Percentiles rank a stretch among this genome's conserved stretches.
phyloP scores from a whole-genome alignment of 2,113 vertebrate species.

The Lucifuga dentata region DNA sequence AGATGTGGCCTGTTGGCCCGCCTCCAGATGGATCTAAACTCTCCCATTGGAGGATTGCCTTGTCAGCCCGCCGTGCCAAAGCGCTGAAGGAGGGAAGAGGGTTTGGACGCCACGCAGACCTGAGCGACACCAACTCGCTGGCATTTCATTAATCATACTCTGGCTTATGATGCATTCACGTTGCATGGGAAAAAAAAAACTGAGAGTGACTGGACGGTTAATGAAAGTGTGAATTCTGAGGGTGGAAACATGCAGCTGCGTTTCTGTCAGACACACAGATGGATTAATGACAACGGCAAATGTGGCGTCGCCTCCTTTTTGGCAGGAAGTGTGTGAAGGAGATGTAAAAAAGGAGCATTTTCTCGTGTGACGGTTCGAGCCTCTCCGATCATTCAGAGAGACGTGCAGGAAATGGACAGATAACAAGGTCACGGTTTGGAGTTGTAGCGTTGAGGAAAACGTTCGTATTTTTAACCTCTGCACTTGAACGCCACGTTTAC shows the following conservation, averaged over 20 bases:
- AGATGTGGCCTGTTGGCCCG: conserved; percentile 54
- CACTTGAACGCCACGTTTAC: no score
- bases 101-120: conserved; percentile 29
- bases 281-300: no score
- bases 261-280: no score
- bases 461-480: no score
- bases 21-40: conserved; percentile 53
- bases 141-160: conserved; percentile 57
- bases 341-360: no score
- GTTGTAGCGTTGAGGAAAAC: no score
- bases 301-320: no score
- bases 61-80: conserved; percentile 14
- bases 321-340: no score
- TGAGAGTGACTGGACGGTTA: conserved; percentile 3
- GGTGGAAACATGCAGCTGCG: no score
- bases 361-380: no score
- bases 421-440: no score
- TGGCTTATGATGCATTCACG: conserved; percentile 9
- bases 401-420: no score
- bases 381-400: neutral
- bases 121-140: conserved; percentile 38
- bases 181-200: neutral
- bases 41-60: conserved; percentile 50
- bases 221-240: neutral
- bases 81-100: conserved; percentile 1